A percentile compares a stretch with the other conserved stretches of the same genome.
phyloP scores from a whole-genome alignment of 2,113 vertebrate genomes.

The Danio rerio region DNA sequence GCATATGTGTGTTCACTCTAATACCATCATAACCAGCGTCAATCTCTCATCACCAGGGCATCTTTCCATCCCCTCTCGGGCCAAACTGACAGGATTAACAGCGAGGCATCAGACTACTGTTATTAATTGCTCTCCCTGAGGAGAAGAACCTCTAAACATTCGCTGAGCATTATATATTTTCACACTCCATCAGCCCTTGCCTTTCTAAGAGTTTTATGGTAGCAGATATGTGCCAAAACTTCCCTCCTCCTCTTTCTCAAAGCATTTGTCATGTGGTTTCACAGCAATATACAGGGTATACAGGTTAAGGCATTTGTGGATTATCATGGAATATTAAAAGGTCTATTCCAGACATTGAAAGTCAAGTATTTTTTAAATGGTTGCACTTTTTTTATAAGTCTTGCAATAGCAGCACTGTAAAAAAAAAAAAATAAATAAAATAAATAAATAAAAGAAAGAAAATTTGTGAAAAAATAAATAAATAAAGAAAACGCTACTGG shows the following conservation, averaged over 20 bases:
- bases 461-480: no score
- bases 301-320: no score
- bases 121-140: slow-evolving; percentile 16
- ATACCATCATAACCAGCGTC: not conserved
- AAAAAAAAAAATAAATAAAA: no score
- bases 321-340: no score
- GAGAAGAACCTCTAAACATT: slow-evolving; percentile 29
- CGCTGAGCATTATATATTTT: slow-evolving; percentile 12
- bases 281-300: slow-evolving; percentile 3
- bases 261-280: slow-evolving; percentile 1
- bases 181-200: slow-evolving; percentile 10
- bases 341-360: no score
- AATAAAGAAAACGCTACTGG: no score
- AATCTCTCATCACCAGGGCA: not conserved
- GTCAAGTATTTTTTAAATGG: no score
- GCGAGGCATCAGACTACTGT: slow-evolving; percentile 2
- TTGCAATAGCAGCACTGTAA: no score
- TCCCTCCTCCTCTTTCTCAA: not conserved
- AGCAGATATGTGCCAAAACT: not conserved
- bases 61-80: not conserved
- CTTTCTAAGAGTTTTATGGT: slow-evolving; percentile 16
- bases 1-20: not conserved
- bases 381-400: no score
- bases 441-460: no score
- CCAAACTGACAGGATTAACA: slow-evolving; percentile 17